These are phyloP conservation scores for Actias luna DNA, from an alignment of 2,888 invertebrate genomes.

Conservation along the genomic window DNA sequence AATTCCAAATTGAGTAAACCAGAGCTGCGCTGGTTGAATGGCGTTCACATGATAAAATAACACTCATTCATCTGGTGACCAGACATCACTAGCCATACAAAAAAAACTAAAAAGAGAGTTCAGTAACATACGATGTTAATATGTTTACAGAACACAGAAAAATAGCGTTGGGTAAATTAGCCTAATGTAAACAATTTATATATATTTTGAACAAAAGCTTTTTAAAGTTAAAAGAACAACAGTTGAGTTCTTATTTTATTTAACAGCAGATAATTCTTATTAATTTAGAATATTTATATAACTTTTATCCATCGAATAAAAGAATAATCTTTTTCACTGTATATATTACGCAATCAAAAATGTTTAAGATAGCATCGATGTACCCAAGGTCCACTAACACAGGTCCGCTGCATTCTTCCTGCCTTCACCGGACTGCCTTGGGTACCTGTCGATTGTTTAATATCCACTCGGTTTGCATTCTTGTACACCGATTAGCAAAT, in stretches of 20 bases:
- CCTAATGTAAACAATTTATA: neutral
- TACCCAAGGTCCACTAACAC: constrained; percentile 41
- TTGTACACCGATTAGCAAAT: constrained; percentile 43
- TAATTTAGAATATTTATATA: too few relatives aligned
- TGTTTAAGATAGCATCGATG: constrained; percentile 19
- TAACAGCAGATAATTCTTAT: neutral
- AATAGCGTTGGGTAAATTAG: neutral
- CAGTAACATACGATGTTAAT: neutral
- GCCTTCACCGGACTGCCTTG: constrained; percentile 65
- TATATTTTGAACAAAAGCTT: too few relatives aligned
- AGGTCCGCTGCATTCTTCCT: constrained; percentile 67
- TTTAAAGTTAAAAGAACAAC: neutral
- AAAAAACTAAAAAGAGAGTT: neutral
- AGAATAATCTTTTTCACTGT: neutral
- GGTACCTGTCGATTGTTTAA: constrained; percentile 44
- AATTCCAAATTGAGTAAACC: neutral
- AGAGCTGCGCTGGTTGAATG: too few relatives aligned
- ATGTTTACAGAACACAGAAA: neutral
- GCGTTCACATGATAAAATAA: neutral
- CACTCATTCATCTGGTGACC: constrained; percentile 5
- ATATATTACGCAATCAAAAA: neutral
- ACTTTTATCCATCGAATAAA: too few relatives aligned
- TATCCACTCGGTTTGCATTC: constrained; percentile 42
- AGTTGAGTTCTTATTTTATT: neutral
- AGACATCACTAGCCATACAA: constrained; percentile 2